These are phyloP conservation scores for Eudyptes chrysolophus DNA, from an alignment of 2,113 vertebrate genomes.

Conservation along the genomic window DNA sequence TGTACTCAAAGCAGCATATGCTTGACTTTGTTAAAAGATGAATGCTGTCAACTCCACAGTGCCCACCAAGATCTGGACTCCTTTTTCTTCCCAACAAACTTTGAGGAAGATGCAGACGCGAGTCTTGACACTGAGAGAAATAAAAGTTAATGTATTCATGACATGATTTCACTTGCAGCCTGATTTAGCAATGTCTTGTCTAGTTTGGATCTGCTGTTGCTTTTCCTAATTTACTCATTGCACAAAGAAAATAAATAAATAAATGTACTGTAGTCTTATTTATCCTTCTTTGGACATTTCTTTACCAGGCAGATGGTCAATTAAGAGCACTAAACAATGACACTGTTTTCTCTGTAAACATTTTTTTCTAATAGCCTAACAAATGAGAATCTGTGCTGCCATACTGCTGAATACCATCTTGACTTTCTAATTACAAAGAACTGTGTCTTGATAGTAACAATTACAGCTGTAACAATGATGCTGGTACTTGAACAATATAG, in stretches of 20 bases:
- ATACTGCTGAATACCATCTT: constrained; percentile 84
- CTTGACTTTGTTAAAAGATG: constrained; percentile 76
- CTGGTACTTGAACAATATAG: constrained; percentile 78
- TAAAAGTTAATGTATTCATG: constrained; percentile 64
- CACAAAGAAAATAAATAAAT: constrained; percentile 82
- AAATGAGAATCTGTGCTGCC: constrained; percentile 84
- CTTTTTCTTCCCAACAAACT: constrained; percentile 64
- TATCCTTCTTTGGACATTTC: constrained; percentile 85
- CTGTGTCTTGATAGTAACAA: constrained; percentile 86
- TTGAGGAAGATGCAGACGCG: constrained; percentile 44
- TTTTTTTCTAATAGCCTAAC: constrained; percentile 87
- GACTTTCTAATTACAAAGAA: constrained; percentile 89
- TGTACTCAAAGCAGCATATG: constrained; percentile 71
- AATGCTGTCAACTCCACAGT: constrained; percentile 65
- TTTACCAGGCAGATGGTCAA: constrained; percentile 86
- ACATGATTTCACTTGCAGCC: constrained; percentile 70
- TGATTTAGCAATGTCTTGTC: constrained; percentile 74
- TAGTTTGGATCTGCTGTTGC: constrained; percentile 68
- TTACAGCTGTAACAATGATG: constrained; percentile 84
- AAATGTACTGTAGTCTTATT: constrained; percentile 78
- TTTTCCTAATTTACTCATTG: constrained; percentile 75
- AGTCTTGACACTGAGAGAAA: constrained; percentile 67
- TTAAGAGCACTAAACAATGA: constrained; percentile 88
- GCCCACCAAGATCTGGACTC: constrained; percentile 60
- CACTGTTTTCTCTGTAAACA: constrained; percentile 86